A percentile compares a stretch with the other conserved stretches of the same genome.
These are phyloP conservation scores for Whitmania pigra DNA, from an alignment of 1,140 invertebrate species.

Conservation along the genomic window DNA sequence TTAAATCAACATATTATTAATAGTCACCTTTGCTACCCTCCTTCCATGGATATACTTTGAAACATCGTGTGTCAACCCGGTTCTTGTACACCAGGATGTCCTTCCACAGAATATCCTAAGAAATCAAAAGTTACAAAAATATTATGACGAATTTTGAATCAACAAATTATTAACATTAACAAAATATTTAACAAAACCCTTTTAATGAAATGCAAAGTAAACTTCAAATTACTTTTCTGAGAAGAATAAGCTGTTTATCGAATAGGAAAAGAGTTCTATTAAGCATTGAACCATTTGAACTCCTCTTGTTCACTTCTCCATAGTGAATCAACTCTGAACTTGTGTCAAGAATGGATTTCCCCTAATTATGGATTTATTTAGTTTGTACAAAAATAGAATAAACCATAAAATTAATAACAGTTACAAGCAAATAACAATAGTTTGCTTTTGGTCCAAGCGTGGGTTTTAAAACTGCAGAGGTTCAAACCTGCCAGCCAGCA, in stretches of 20 bases:
- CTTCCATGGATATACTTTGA: constrained; percentile 45
- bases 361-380: constrained; percentile 41
- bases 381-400: not conserved
- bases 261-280: constrained; percentile 70
- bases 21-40: no score
- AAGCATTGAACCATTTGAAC: constrained; percentile 62
- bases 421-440: not conserved
- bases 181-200: no score
- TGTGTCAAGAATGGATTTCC: constrained; percentile 61
- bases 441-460: not conserved
- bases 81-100: constrained; percentile 70
- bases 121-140: constrained; percentile 17
- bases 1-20: no score
- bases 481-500: constrained; percentile 60
- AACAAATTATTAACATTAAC: no score
- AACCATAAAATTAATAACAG: not conserved
- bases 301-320: constrained; percentile 67
- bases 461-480: not conserved
- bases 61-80: constrained; percentile 58
- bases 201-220: not conserved
- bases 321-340: constrained; percentile 67
- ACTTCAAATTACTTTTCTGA: constrained; percentile 54
- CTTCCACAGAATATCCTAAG: constrained; percentile 62
- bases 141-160: no score
- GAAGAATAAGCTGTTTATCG: constrained; percentile 72